These are phyloP conservation scores for Ligdia adustata DNA, from an alignment of 2,888 invertebrate species.

Conservation along the genomic window DNA sequence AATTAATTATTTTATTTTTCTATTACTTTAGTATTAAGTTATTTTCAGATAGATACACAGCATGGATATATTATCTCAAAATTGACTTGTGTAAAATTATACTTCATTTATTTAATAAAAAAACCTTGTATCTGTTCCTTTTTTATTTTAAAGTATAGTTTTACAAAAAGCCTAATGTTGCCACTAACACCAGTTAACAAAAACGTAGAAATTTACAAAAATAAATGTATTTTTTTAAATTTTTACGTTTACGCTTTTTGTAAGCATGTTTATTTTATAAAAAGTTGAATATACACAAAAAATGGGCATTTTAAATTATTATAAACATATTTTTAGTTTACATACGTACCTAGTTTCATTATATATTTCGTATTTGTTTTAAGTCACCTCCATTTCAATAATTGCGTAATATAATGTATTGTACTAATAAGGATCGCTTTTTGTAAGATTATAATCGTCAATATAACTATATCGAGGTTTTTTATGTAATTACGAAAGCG, in stretches of 20 bases:
- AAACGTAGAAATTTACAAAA: slow-evolving; percentile 58
- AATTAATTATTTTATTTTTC: slow-evolving; percentile 24
- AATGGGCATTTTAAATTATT: slow-evolving; percentile 79
- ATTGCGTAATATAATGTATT: too few relatives aligned
- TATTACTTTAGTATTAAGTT: slow-evolving; percentile 37
- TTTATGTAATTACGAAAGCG: too few relatives aligned
- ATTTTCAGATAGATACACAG: slow-evolving; percentile 32
- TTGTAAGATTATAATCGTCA: too few relatives aligned
- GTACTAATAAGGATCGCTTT: too few relatives aligned
- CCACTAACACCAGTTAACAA: slow-evolving; percentile 59
- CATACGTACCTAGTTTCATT: slow-evolving; percentile 21
- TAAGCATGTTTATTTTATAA: slow-evolving; percentile 46
- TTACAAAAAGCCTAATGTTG: slow-evolving; percentile 49
- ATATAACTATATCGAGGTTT: too few relatives aligned
- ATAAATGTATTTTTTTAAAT: slow-evolving; percentile 51
- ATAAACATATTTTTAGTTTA: neutral
- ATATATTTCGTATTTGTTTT: slow-evolving; percentile 27
- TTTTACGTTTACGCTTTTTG: slow-evolving; percentile 51
- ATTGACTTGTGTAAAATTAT: slow-evolving; percentile 46
- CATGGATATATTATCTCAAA: slow-evolving; percentile 25
- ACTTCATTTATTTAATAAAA: slow-evolving; percentile 36
- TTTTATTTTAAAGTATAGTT: slow-evolving; percentile 45
- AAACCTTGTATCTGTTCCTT: neutral
- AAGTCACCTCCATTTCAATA: slow-evolving; percentile 79
- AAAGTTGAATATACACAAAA: slow-evolving; percentile 54